Conservation (phyloP, 2,888 invertebrate species). For the Dryococelus australis region DNA sequence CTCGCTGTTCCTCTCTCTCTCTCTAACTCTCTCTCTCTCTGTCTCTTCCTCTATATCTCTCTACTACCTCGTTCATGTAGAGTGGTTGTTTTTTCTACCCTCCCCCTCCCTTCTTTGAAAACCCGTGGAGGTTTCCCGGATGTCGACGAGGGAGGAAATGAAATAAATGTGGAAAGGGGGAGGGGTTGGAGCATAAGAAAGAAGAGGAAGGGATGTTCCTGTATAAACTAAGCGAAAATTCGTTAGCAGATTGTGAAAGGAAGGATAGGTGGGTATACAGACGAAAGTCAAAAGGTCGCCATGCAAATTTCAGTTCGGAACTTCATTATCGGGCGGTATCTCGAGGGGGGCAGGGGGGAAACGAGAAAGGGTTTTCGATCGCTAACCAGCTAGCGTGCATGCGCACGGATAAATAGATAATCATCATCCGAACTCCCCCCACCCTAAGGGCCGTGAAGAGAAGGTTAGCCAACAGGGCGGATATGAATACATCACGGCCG, state of each 20-base stretch:
- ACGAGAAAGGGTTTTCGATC: background rate
- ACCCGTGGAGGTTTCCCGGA: no score
- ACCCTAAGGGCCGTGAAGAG: background rate
- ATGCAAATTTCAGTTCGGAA: constrained; percentile 16
- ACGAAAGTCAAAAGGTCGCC: constrained; percentile 13
- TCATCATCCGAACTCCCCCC: background rate
- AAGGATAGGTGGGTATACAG: background rate
- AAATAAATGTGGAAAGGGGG: background rate
- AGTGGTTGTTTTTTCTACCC: no score
- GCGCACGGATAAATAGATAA: constrained; percentile 6
- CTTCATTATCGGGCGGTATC: constrained; percentile 6
- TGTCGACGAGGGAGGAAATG: background rate
- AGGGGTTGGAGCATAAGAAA: background rate
- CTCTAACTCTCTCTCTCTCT: background rate
- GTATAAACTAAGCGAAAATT: background rate
- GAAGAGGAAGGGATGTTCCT: background rate
- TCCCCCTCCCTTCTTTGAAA: no score
- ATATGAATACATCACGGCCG: constrained; percentile 3
- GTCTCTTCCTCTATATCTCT: background rate
- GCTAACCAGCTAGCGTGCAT: background rate
- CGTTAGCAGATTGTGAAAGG: constrained; percentile 11
- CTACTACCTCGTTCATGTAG: background rate
- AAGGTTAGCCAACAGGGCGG: background rate
- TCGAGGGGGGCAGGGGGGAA: background rate
- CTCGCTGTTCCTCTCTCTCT: background rate